phyloP scores from a whole-genome alignment of 92 coral and sea anemone species.

The Porites evermanni region DNA sequence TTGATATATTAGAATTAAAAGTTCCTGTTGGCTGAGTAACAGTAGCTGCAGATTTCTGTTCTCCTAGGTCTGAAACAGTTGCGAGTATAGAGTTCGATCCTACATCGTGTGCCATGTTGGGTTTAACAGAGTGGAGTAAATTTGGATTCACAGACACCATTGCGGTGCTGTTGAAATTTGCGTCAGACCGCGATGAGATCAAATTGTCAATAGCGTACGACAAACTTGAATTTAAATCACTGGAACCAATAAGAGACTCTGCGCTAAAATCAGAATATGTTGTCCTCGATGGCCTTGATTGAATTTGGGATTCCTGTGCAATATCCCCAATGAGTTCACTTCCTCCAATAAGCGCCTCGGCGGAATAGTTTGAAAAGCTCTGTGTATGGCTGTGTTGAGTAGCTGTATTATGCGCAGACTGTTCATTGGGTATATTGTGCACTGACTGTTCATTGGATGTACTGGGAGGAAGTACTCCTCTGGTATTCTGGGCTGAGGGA shows the following conservation, averaged over 20 bases:
- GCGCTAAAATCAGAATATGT: slow-evolving; percentile 94
- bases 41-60: slow-evolving; percentile 45
- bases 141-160: slow-evolving; percentile 91
- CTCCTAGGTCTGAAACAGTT: slow-evolving; percentile 61
- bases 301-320: slow-evolving; percentile 64
- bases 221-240: slow-evolving; percentile 78
- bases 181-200: slow-evolving; percentile 78
- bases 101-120: slow-evolving; percentile 47
- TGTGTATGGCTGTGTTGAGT: slow-evolving; percentile 40
- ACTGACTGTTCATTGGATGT: slow-evolving; percentile 22
- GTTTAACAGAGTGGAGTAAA: slow-evolving; percentile 68
- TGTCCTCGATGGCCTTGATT: slow-evolving; percentile 55
- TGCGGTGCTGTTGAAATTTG: slow-evolving; percentile 73
- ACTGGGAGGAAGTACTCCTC: slow-evolving; percentile 9
- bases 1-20: background rate
- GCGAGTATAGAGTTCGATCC: slow-evolving; percentile 57
- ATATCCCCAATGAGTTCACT: slow-evolving; percentile 62
- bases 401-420: background rate
- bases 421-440: background rate
- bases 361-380: slow-evolving; percentile 83
- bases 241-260: slow-evolving; percentile 80
- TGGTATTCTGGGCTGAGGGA: slow-evolving; percentile 41
- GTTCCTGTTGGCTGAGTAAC: background rate
- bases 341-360: slow-evolving; percentile 84
- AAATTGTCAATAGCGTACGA: slow-evolving; percentile 92